phyloP scores from a whole-genome alignment of 2,113 vertebrate genomes.

The Martes martes region DNA sequence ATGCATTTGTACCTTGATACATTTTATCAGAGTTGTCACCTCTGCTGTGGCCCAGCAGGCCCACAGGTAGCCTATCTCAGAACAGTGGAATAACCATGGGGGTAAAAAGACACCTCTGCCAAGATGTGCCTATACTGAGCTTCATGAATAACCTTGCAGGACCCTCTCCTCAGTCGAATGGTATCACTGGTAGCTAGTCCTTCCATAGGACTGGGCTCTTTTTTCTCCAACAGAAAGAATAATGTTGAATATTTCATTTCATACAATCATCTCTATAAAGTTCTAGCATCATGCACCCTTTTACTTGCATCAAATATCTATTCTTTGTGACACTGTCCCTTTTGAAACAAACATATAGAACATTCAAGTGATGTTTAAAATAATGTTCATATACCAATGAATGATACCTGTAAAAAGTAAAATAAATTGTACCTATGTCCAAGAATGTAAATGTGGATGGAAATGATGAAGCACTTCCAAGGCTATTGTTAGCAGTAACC shows the following conservation, averaged over 20 bases:
- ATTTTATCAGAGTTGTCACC: not conserved
- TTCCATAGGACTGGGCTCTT: not conserved
- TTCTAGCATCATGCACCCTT: not conserved
- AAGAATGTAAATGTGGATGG: not conserved
- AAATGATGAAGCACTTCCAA: constrained; percentile 75
- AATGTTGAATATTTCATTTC: not conserved
- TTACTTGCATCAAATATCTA: not conserved
- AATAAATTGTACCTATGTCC: constrained; percentile 65
- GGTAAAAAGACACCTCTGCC: not conserved
- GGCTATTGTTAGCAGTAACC: constrained; percentile 74
- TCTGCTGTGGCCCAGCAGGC: not conserved
- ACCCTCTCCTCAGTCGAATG: not conserved
- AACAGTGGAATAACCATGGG: not conserved
- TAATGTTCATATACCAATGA: not conserved
- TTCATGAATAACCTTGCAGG: not conserved
- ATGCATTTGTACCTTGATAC: not conserved
- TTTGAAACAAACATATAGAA: not conserved
- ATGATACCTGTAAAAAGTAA: not conserved
- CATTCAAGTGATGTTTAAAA: not conserved
- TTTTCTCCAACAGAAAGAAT: not conserved
- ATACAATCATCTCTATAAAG: not conserved
- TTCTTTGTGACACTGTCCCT: not conserved
- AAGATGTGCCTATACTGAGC: not conserved
- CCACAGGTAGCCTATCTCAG: not conserved
- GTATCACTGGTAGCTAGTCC: not conserved